These are phyloP conservation scores for Aurelia aurita DNA, from an alignment of 30 jellyfish, hydroid and myxozoan genomes.

Conservation along the genomic window DNA sequence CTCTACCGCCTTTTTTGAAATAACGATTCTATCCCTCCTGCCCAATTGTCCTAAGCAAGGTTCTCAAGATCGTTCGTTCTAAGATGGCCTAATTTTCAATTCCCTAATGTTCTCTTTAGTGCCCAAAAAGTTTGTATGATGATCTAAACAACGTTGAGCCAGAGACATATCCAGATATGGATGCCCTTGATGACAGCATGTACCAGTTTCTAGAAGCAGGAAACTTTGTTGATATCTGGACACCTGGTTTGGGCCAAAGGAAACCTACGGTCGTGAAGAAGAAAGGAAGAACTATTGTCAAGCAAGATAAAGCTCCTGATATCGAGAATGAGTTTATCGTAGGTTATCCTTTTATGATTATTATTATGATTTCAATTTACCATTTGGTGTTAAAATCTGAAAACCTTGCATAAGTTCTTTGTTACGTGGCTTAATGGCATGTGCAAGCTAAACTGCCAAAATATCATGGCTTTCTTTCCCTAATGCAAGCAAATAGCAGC, in stretches of 20 bases:
- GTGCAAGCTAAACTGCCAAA: too few species aligned
- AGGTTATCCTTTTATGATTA: background rate
- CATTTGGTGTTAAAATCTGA: too few species aligned
- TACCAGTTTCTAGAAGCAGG: constrained; percentile 35
- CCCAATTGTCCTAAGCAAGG: too few species aligned
- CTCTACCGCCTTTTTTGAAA: too few species aligned
- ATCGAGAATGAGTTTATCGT: constrained; percentile 48
- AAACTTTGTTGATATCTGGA: constrained; percentile 24
- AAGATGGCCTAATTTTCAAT: background rate
- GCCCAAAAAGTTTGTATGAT: constrained; percentile 18
- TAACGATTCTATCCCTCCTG: too few species aligned
- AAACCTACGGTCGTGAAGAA: constrained; percentile 24
- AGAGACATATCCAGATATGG: constrained; percentile 7
- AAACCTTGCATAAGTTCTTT: too few species aligned
- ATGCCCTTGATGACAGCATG: background rate
- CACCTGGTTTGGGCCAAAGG: constrained; percentile 9
- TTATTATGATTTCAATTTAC: too few species aligned
- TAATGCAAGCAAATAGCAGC: too few species aligned
- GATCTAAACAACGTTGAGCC: constrained; percentile 26
- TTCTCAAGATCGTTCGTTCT: too few species aligned
- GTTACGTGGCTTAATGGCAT: too few species aligned
- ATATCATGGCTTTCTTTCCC: too few species aligned
- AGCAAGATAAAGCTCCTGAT: constrained; percentile 36
- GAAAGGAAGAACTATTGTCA: background rate
- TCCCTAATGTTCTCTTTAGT: background rate